Evolutionary conservation across 2,888 invertebrate genomes (phyloP).

Genomic region (Carabus problematicus): DNA sequence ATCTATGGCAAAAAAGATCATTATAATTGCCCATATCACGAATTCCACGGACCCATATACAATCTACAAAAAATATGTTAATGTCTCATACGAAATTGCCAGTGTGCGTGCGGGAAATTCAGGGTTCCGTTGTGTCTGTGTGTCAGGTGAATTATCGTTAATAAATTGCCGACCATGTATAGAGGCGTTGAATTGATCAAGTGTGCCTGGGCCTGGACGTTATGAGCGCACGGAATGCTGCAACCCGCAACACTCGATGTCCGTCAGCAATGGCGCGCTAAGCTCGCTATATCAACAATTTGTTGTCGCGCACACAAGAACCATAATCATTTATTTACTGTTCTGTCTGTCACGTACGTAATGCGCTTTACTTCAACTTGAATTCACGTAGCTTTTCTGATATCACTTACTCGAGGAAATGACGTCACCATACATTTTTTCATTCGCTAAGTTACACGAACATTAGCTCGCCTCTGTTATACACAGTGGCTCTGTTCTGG

Average conservation of each 20-base stretch:
- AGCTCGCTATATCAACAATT: background rate
- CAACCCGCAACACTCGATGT: background rate
- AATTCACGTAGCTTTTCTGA: too few species aligned
- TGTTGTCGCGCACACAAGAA: too few species aligned
- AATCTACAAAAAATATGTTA: conserved; percentile 41
- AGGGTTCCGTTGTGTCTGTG: conserved; percentile 22
- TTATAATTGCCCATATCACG: conserved; percentile 39
- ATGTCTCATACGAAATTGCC: conserved; percentile 21
- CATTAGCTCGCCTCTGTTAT: too few species aligned
- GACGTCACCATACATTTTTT: too few species aligned
- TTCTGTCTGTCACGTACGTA: too few species aligned
- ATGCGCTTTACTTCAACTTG: too few species aligned
- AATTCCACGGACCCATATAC: conserved; percentile 39
- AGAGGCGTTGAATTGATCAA: conserved; percentile 36
- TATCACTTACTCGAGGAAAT: too few species aligned
- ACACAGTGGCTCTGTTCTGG: conserved; percentile 30
- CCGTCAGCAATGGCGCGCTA: background rate
- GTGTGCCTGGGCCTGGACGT: background rate
- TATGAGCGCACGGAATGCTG: background rate
- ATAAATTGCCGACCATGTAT: conserved; percentile 24
- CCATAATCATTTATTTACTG: too few species aligned
- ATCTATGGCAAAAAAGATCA: conserved; percentile 29
- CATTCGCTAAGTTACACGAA: too few species aligned
- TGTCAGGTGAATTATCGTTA: conserved; percentile 31
- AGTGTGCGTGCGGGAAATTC: conserved; percentile 28